Conservation (phyloP, 1,140 invertebrate genomes). For the Augochlora pura region DNA sequence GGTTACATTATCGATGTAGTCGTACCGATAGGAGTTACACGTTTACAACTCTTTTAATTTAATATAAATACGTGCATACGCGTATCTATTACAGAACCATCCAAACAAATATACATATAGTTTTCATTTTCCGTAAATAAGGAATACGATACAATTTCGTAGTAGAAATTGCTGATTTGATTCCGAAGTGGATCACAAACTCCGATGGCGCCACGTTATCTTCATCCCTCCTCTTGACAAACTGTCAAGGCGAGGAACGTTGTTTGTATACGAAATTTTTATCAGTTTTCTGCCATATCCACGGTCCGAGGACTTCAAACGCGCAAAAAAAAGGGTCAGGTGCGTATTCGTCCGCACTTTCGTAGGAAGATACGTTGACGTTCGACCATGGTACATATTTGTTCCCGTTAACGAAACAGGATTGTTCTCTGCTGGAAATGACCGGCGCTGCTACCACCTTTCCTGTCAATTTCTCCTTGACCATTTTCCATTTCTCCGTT, state of each 20-base stretch:
- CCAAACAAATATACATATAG: background rate
- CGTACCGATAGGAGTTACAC: background rate
- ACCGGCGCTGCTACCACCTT: slow-evolving; percentile 48
- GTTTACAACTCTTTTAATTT: background rate
- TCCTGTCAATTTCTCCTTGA: slow-evolving; percentile 38
- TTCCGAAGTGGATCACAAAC: slow-evolving; percentile 22
- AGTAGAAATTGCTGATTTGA: slow-evolving; percentile 40
- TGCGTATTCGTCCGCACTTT: slow-evolving; percentile 46
- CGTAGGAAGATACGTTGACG: background rate
- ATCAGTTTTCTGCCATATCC: slow-evolving; percentile 52
- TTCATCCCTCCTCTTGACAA: slow-evolving; percentile 50
- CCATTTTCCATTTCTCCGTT: slow-evolving; percentile 18
- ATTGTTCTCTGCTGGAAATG: slow-evolving; percentile 18
- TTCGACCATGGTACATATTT: background rate
- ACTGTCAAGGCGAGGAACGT: slow-evolving; percentile 70
- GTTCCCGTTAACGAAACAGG: background rate
- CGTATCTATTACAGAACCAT: background rate
- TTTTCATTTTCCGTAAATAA: background rate
- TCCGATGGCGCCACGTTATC: slow-evolving; percentile 37
- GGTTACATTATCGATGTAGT: slow-evolving; percentile 11
- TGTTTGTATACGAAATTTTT: slow-evolving; percentile 73
- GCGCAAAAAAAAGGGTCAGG: slow-evolving; percentile 48
- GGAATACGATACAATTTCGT: background rate
- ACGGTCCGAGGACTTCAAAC: slow-evolving; percentile 18
- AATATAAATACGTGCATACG: background rate